A percentile compares a stretch with the other conserved stretches of the same genome.
These are phyloP conservation scores for Helicoverpa zea DNA, from an alignment of 1,140 invertebrate species.

Conservation along the genomic window DNA sequence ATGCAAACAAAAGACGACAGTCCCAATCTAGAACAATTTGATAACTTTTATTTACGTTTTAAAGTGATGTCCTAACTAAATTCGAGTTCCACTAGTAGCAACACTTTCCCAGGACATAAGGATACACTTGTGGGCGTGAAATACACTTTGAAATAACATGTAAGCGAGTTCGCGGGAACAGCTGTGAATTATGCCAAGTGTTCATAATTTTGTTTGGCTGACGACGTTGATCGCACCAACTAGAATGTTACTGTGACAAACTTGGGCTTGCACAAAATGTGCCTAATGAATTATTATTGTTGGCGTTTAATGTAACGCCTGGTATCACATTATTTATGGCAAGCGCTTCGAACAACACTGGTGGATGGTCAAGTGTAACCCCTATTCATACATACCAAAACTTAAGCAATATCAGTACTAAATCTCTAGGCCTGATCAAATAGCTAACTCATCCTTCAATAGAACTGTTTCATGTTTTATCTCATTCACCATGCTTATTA, in stretches of 20 bases:
- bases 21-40: not conserved
- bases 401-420: no score
- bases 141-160: slow-evolving; percentile 52
- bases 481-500: no score
- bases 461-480: no score
- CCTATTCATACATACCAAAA: no score
- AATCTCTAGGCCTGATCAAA: no score
- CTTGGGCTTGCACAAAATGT: slow-evolving; percentile 21
- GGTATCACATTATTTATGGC: no score
- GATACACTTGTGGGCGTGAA: slow-evolving; percentile 49
- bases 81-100: slow-evolving; percentile 40
- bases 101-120: slow-evolving; percentile 27
- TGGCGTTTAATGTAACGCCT: no score
- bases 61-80: not conserved
- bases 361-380: no score
- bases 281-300: not conserved
- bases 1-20: not conserved
- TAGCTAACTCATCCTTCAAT: no score
- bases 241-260: not conserved
- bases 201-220: slow-evolving; percentile 45
- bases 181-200: slow-evolving; percentile 49
- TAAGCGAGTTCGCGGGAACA: slow-evolving; percentile 46
- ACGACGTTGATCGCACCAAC: slow-evolving; percentile 1
- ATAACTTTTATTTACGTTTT: no score
- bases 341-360: no score